Percentiles rank a stretch among this genome's conserved stretches.
phyloP scores from a whole-genome alignment of 2,888 invertebrate genomes.

The Biston stratarius region DNA sequence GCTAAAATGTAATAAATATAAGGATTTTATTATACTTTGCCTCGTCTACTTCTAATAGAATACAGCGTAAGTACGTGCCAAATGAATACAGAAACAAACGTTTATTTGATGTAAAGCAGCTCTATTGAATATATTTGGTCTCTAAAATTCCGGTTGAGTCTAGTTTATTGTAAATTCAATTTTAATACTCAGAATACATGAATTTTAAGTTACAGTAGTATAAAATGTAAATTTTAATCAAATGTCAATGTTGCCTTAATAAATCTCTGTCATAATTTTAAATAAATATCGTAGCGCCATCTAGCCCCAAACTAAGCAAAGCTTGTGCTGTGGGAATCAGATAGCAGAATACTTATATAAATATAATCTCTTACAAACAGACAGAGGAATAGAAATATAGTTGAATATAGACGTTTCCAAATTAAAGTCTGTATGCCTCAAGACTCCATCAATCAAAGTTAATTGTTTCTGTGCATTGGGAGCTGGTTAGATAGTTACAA shows the following conservation, averaged over 20 bases:
- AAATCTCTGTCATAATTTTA: too few relatives aligned
- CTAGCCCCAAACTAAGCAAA: too few relatives aligned
- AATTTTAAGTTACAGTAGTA: background rate
- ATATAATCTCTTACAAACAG: too few relatives aligned
- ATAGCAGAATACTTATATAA: too few relatives aligned
- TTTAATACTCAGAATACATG: background rate
- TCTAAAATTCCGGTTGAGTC: conserved; percentile 1
- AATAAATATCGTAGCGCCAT: too few relatives aligned
- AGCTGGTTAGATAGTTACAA: too few relatives aligned
- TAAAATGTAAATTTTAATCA: background rate
- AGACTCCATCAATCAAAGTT: too few relatives aligned
- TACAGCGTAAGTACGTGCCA: background rate
- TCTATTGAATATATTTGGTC: background rate
- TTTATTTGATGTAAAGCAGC: conserved; percentile 6
- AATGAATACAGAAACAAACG: conserved; percentile 6
- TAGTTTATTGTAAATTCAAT: conserved; percentile 4
- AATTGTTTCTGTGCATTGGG: too few relatives aligned
- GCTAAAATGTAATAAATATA: background rate
- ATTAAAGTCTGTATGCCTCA: too few relatives aligned
- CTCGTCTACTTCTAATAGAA: background rate
- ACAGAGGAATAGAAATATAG: too few relatives aligned
- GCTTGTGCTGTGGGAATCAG: too few relatives aligned
- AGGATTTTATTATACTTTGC: background rate
- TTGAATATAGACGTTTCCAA: too few relatives aligned
- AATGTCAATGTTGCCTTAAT: background rate